phyloP scores from a whole-genome alignment of 2,113 vertebrate species.

The Chaetops frenatus region DNA sequence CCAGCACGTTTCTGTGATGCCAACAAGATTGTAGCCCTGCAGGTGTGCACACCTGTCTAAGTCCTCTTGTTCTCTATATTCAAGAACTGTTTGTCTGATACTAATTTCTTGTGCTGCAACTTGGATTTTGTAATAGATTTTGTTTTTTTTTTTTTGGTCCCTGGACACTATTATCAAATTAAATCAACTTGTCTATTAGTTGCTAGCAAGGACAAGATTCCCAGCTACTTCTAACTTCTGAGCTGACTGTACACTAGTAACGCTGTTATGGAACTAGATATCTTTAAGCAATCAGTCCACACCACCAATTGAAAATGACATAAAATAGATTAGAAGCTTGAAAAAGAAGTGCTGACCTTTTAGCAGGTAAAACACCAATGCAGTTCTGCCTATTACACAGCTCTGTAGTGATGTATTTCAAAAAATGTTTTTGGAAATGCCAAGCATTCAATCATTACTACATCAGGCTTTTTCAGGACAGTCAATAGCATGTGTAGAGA shows the following conservation, averaged over 20 bases:
- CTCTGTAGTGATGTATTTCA: constrained; percentile 17
- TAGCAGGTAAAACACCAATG: background rate
- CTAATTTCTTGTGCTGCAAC: background rate
- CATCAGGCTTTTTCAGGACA: background rate
- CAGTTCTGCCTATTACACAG: background rate
- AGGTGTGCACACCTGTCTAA: background rate
- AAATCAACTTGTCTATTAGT: background rate
- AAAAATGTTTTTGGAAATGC: constrained; percentile 48
- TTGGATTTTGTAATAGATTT: background rate
- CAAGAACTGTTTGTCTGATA: background rate
- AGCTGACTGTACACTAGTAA: background rate
- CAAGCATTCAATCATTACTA: background rate
- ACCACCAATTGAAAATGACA: background rate
- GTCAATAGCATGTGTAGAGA: background rate
- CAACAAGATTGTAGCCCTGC: background rate
- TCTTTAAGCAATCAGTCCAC: background rate
- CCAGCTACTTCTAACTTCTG: background rate
- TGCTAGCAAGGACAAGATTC: background rate
- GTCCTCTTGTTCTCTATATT: background rate
- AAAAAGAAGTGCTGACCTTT: constrained; percentile 53
- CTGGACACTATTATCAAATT: background rate
- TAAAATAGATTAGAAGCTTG: constrained; percentile 35
- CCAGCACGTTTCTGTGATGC: background rate
- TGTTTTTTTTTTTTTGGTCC: background rate
- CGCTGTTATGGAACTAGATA: background rate